Evolutionary conservation across 2,113 vertebrate species (phyloP).

Genomic region (Steatornis caripensis): DNA sequence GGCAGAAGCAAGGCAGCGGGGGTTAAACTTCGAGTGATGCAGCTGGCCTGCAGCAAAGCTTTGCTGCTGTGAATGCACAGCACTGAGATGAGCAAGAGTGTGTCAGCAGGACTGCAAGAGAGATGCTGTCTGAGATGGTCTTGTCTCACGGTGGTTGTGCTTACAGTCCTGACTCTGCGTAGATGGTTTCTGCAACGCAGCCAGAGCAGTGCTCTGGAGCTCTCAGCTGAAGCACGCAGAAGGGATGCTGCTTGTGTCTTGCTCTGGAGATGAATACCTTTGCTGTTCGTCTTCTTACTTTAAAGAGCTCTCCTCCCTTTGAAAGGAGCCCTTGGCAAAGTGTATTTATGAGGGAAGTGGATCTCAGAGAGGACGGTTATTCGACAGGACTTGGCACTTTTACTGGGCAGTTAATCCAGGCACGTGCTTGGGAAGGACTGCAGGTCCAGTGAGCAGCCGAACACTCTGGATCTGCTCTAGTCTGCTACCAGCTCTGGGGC

Average conservation of each 20-base stretch:
- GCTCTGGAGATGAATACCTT: not conserved
- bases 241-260: not conserved
- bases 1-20: not conserved
- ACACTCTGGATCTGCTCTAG: not conserved
- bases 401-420: not conserved
- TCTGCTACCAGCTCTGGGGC: not conserved
- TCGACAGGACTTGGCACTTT: not conserved
- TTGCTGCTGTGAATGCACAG: not conserved
- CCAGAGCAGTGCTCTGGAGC: not conserved
- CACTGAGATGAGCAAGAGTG: not conserved
- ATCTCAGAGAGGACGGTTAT: not conserved
- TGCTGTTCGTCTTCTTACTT: not conserved
- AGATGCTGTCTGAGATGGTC: not conserved
- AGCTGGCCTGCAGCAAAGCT: not conserved
- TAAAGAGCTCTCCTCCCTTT: not conserved
- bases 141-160: accelerated
- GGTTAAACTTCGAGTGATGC: not conserved
- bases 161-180: accelerated
- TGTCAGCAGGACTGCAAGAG: not conserved
- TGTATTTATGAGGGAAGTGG: not conserved
- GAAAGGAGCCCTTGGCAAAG: not conserved
- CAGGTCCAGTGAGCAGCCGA: not conserved
- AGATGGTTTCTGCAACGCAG: not conserved
- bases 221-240: not conserved
- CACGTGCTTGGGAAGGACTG: not conserved